phyloP scores from a whole-genome alignment of 1,140 invertebrate genomes.

The Hypothenemus hampei region DNA sequence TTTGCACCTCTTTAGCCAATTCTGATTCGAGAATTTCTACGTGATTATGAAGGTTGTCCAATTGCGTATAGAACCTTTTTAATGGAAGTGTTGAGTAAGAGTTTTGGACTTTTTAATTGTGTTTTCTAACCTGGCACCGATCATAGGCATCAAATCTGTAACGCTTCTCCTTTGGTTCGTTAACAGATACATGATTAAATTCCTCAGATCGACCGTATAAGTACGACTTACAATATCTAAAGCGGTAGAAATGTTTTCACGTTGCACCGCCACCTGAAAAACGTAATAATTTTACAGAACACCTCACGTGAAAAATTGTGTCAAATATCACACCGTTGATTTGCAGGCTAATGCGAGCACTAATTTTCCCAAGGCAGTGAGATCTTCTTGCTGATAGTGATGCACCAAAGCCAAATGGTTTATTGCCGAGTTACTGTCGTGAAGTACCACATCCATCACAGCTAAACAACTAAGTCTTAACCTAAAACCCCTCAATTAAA shows the following conservation, averaged over 20 bases:
- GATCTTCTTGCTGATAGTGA: conserved; percentile 89
- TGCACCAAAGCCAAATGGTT: conserved; percentile 65
- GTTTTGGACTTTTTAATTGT: conserved; percentile 24
- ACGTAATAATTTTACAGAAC: not conserved
- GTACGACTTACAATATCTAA: conserved; percentile 84
- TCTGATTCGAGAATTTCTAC: conserved; percentile 88
- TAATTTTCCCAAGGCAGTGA: conserved; percentile 85
- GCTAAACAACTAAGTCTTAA: conserved; percentile 77
- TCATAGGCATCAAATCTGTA: conserved; percentile 98
- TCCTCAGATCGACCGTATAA: conserved; percentile 89
- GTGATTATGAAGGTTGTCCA: conserved; percentile 83
- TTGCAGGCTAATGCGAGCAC: conserved; percentile 88
- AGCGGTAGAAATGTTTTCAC: conserved; percentile 78
- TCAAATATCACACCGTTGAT: conserved; percentile 53
- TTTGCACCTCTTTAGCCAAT: conserved; percentile 89
- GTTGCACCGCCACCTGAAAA: conserved; percentile 66
- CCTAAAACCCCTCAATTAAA: conserved; percentile 35
- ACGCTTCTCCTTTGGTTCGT: conserved; percentile 72
- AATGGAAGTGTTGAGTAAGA: not conserved
- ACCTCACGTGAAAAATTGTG: not conserved
- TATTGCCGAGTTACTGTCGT: conserved; percentile 55
- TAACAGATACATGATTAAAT: conserved; percentile 88
- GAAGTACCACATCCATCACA: conserved; percentile 79
- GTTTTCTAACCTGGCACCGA: conserved; percentile 63
- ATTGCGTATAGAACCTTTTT: conserved; percentile 86